These are phyloP conservation scores for Ophioninae sp. DNA, from an alignment of 2,888 invertebrate genomes.

Conservation along the genomic window DNA sequence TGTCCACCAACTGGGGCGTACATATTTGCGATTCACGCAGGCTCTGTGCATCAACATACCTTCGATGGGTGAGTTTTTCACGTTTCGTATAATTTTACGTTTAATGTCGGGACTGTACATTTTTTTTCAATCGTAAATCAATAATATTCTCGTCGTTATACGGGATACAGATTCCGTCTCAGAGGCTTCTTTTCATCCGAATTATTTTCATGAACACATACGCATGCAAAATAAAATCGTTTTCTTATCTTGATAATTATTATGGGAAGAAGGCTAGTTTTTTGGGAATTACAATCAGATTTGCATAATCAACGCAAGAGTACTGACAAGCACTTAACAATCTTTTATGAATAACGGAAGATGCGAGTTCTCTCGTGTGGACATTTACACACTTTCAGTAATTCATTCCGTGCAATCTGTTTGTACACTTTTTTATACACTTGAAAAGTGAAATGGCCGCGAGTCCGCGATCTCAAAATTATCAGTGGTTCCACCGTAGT, in stretches of 20 bases:
- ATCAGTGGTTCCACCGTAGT: not conserved
- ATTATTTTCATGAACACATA: not conserved
- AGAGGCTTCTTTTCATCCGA: not conserved
- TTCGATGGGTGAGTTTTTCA: constrained; percentile 88
- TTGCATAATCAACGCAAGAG: not conserved
- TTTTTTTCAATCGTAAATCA: not conserved
- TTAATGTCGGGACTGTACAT: not conserved
- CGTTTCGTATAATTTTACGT: not conserved
- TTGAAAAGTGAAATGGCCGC: not conserved
- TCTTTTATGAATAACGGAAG: not conserved
- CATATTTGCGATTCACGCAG: constrained; percentile 93
- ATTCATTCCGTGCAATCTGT: not conserved
- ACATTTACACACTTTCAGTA: not conserved
- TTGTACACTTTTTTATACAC: not conserved
- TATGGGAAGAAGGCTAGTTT: not conserved
- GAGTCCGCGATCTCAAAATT: not conserved
- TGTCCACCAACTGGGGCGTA: constrained; percentile 96
- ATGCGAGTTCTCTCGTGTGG: not conserved
- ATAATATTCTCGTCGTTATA: not conserved
- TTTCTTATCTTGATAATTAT: not conserved
- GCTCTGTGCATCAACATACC: constrained; percentile 95
- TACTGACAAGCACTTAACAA: not conserved
- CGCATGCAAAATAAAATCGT: not conserved
- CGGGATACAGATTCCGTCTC: not conserved
- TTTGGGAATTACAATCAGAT: not conserved